Conservation (phyloP, 2,797 vertebrate species). For the Malacoraja senta region DNA sequence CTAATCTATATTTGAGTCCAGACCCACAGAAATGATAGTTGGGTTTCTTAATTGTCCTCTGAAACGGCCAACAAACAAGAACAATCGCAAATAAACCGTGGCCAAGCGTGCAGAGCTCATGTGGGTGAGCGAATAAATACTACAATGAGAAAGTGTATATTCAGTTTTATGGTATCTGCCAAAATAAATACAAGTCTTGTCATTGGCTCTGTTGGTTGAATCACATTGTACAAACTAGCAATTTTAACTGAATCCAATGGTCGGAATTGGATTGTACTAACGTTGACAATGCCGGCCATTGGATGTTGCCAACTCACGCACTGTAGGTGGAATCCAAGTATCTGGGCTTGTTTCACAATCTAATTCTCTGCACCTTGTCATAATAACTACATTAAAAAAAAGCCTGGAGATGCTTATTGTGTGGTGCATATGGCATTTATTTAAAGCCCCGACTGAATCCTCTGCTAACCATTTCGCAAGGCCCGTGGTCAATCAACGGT, state of each 20-base stretch:
- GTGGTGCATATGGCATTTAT: background rate
- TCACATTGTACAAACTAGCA: background rate
- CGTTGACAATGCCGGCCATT: background rate
- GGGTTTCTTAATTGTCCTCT: no score
- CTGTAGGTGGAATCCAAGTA: background rate
- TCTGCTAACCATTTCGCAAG: background rate
- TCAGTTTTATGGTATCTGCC: background rate
- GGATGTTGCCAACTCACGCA: background rate
- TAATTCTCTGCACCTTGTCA: background rate
- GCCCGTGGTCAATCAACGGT: background rate
- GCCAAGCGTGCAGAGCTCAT: no score
- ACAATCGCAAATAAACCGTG: no score
- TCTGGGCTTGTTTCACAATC: background rate
- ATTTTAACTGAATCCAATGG: background rate
- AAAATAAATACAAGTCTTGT: background rate
- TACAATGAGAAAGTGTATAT: background rate
- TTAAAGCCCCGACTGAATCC: background rate
- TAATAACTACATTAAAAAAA: background rate
- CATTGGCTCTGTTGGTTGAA: background rate
- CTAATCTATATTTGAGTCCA: no score
- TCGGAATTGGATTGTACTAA: background rate
- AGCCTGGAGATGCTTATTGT: background rate
- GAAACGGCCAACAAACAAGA: no score
- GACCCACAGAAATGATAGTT: no score
- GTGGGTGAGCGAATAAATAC: no score